phyloP scores from a whole-genome alignment of 1,140 invertebrate species.

The Trachymyrmex septentrionalis region DNA sequence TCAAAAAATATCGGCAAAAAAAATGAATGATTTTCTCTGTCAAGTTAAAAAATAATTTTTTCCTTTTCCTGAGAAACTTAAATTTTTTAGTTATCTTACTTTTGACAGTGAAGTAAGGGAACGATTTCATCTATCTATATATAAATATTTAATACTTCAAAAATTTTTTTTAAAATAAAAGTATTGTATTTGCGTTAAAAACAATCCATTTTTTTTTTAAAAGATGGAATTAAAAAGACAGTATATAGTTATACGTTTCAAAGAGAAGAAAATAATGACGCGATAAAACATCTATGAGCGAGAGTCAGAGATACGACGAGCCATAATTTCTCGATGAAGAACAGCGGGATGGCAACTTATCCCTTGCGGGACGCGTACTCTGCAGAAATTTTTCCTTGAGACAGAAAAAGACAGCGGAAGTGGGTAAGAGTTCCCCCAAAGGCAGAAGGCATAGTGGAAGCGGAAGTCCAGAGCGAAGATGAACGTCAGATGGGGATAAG shows the following conservation, averaged over 20 bases:
- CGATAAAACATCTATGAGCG: neutral
- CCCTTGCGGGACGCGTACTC: neutral
- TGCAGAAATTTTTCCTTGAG: conserved; percentile 28
- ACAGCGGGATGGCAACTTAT: neutral
- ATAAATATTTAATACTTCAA: neutral
- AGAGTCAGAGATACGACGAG: neutral
- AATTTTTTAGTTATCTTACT: too few relatives aligned
- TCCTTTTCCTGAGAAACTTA: too few relatives aligned
- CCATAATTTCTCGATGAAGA: conserved; percentile 12
- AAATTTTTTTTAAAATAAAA: neutral
- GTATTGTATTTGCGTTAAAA: too few relatives aligned
- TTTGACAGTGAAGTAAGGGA: too few relatives aligned
- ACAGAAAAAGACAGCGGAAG: conserved; percentile 29
- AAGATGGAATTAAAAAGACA: neutral
- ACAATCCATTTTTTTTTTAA: too few relatives aligned
- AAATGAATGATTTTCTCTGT: neutral
- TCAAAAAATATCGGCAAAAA: neutral
- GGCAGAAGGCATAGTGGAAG: conserved; percentile 24
- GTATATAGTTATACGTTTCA: neutral
- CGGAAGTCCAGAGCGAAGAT: conserved; percentile 27
- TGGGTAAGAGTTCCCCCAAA: neutral
- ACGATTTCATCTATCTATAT: neutral
- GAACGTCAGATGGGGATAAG: neutral
- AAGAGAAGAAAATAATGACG: neutral
- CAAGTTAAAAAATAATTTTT: too few relatives aligned